Conservation (phyloP, 2,797 vertebrate species). For the Sciurus carolinensis region DNA sequence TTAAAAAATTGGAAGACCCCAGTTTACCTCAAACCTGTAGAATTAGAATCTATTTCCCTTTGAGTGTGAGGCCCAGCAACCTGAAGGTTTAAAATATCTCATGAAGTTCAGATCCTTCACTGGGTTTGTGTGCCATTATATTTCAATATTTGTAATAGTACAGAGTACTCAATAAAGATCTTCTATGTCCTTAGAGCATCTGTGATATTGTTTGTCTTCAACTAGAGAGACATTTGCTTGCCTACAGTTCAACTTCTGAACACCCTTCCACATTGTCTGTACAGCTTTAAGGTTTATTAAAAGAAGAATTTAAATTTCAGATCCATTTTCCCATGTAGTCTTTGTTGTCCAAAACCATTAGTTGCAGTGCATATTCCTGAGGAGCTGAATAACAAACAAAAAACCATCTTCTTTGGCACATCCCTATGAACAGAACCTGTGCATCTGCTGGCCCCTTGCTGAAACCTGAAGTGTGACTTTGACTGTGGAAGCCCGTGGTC, state of each 20-base stretch:
- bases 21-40: neutral
- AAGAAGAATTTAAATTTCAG: constrained; percentile 5
- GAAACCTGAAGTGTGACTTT: neutral
- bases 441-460: constrained; percentile 43
- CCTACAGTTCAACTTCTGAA: constrained; percentile 21
- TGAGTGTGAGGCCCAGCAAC: neutral
- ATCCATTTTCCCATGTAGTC: neutral
- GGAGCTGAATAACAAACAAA: neutral
- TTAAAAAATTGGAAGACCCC: neutral
- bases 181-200: neutral
- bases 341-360: neutral
- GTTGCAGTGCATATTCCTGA: neutral
- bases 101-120: neutral
- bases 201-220: neutral
- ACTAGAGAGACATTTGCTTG: neutral
- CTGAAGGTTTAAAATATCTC: neutral
- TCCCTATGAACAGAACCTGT: constrained; percentile 27
- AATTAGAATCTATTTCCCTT: neutral
- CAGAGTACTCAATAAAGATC: neutral
- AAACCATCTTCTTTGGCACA: constrained; percentile 15
- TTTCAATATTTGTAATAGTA: neutral
- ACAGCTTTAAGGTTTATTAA: constrained; percentile 10
- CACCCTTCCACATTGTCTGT: neutral
- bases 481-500: neutral
- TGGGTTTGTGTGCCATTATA: neutral